These are phyloP conservation scores for Potorous gilbertii DNA, from an alignment of 2,797 vertebrate genomes.

Conservation along the genomic window DNA sequence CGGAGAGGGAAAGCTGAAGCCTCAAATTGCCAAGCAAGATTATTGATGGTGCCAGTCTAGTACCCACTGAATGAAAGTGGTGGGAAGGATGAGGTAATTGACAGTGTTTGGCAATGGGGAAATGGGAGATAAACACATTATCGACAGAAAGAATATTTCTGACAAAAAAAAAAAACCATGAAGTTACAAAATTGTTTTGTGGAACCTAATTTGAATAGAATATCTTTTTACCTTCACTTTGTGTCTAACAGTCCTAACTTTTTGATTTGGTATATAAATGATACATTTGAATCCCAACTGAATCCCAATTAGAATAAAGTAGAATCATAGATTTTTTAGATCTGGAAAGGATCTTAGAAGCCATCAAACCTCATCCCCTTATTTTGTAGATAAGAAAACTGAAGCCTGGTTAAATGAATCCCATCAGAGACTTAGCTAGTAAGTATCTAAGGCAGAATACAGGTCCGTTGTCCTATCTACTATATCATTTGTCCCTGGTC, in stretches of 20 bases:
- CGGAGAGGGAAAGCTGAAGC: conserved; percentile 14
- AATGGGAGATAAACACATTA: not conserved
- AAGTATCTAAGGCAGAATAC: not conserved
- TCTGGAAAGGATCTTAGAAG: not conserved
- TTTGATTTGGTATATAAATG: conserved; percentile 29
- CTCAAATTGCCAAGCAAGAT: not conserved
- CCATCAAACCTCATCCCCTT: not conserved
- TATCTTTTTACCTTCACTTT: not conserved
- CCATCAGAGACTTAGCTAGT: not conserved
- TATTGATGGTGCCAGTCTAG: not conserved
- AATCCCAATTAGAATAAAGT: not conserved
- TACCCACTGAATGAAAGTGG: not conserved
- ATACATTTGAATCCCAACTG: not conserved
- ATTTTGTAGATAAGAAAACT: not conserved
- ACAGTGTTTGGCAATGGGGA: conserved; percentile 1
- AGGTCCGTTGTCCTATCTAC: not conserved
- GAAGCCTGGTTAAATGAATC: not conserved
- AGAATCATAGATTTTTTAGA: not conserved
- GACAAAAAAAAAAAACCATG: not conserved
- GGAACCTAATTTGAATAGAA: conserved; percentile 43
- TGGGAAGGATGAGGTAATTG: not conserved
- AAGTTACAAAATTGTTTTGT: conserved; percentile 15
- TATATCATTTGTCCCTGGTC: not conserved
- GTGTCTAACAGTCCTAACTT: conserved; percentile 6
- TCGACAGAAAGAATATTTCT: conserved; percentile 5